Evolutionary conservation across 2,113 vertebrate species (phyloP).

Genomic region (Theropithecus gelada): DNA sequence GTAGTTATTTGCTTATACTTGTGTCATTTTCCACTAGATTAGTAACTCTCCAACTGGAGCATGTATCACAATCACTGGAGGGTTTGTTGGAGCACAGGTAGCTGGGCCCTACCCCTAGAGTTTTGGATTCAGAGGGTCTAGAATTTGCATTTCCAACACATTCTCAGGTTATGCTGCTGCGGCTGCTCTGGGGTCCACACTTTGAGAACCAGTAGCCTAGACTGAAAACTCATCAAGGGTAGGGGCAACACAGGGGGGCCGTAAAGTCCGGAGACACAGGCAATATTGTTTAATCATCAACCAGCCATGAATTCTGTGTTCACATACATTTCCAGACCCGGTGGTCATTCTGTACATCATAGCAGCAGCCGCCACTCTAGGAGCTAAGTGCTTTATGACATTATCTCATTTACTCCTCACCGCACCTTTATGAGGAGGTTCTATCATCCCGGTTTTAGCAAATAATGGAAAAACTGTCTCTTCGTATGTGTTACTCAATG

Average conservation of each 20-base stretch:
- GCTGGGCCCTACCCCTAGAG: neutral
- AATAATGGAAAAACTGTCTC: neutral
- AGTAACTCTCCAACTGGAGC: neutral
- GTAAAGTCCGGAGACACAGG: neutral
- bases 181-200: neutral
- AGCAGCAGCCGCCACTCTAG: neutral
- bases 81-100: neutral
- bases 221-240: neutral
- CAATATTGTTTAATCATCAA: neutral
- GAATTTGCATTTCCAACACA: neutral
- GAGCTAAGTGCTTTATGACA: neutral
- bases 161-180: neutral
- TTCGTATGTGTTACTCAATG: neutral
- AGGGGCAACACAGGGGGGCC: neutral
- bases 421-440: neutral
- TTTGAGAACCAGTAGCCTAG: neutral
- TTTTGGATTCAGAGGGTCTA: neutral
- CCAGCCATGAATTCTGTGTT: rapidly evolving
- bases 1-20: neutral
- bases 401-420: neutral
- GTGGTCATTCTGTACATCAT: rapidly evolving
- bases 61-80: neutral
- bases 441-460: neutral
- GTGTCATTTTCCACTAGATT: neutral
- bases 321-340: rapidly evolving